A percentile compares a stretch with the other conserved stretches of the same genome.
These are phyloP conservation scores for Falco peregrinus DNA, from an alignment of 2,797 vertebrate genomes.

Conservation along the genomic window DNA sequence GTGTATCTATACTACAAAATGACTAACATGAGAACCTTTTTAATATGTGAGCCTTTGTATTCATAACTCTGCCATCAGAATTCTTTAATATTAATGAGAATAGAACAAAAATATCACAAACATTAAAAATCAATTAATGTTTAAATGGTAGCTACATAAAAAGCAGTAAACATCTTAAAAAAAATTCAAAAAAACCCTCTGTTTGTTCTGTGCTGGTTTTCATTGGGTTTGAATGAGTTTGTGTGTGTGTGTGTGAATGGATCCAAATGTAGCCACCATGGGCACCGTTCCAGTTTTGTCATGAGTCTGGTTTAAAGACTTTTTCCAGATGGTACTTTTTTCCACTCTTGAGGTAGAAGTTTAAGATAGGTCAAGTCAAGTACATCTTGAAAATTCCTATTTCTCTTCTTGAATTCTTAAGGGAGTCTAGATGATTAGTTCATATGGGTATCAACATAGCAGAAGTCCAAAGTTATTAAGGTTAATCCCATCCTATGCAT, in stretches of 20 bases:
- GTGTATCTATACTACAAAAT: not conserved
- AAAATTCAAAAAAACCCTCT: fast-evolving
- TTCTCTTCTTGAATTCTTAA: not conserved
- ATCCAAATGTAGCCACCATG: not conserved
- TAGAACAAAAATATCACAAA: not conserved
- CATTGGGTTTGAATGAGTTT: fast-evolving
- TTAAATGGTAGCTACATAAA: not conserved
- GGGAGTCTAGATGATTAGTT: not conserved
- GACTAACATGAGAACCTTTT: not conserved
- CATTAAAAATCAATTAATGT: not conserved
- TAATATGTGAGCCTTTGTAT: not conserved
- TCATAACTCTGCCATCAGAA: not conserved
- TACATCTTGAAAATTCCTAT: not conserved
- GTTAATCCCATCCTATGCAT: not conserved
- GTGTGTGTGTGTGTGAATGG: not conserved
- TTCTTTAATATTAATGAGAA: not conserved
- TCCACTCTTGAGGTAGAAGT: not conserved
- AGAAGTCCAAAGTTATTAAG: not conserved
- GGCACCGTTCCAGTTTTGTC: not conserved
- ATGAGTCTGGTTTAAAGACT: not conserved
- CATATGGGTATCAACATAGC: not conserved
- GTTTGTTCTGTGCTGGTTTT: fast-evolving
- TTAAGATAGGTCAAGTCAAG: not conserved
- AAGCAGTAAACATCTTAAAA: not conserved
- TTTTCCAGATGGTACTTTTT: not conserved